A percentile compares a stretch with the other conserved stretches of the same genome.
Evolutionary conservation across 1,140 invertebrate genomes (phyloP).

Genomic region (Palaemon carinicauda): DNA sequence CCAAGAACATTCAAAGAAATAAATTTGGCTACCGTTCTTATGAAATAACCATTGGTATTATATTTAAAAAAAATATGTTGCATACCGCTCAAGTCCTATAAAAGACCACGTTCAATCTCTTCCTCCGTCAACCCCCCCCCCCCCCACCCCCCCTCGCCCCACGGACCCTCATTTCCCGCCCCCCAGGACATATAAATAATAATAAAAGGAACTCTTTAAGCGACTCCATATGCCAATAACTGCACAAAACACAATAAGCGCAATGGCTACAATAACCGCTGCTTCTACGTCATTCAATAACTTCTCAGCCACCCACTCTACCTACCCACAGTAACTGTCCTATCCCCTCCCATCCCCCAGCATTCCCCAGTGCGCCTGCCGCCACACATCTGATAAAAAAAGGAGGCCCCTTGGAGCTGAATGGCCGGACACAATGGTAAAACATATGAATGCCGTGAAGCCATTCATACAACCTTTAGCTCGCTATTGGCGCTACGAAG

Average conservation of each 20-base stretch:
- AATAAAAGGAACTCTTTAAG: conserved; percentile 42
- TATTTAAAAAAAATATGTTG: no score
- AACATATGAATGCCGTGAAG: conserved; percentile 41
- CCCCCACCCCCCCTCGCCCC: no score
- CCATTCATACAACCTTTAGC: no score
- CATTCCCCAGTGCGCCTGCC: not conserved
- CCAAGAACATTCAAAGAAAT: no score
- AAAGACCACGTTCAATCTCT: not conserved
- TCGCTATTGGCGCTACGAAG: no score
- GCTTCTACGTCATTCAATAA: conserved; percentile 29
- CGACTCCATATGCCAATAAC: conserved; percentile 51
- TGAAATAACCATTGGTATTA: no score
- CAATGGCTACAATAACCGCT: conserved; percentile 51
- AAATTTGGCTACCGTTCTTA: no score
- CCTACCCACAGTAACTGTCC: no score
- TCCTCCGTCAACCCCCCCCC: not conserved
- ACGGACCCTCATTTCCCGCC: no score
- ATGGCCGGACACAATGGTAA: conserved; percentile 48
- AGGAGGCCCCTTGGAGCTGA: not conserved
- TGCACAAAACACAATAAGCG: conserved; percentile 45
- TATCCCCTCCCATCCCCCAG: no score
- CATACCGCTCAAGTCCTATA: no score
- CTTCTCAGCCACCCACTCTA: no score
- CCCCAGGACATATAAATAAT: conserved; percentile 29
- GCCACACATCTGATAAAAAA: conserved; percentile 44